Percentiles rank a stretch among this genome's conserved stretches.
Evolutionary conservation across 2,113 vertebrate species (phyloP).

Genomic region (Heliornis fulica): DNA sequence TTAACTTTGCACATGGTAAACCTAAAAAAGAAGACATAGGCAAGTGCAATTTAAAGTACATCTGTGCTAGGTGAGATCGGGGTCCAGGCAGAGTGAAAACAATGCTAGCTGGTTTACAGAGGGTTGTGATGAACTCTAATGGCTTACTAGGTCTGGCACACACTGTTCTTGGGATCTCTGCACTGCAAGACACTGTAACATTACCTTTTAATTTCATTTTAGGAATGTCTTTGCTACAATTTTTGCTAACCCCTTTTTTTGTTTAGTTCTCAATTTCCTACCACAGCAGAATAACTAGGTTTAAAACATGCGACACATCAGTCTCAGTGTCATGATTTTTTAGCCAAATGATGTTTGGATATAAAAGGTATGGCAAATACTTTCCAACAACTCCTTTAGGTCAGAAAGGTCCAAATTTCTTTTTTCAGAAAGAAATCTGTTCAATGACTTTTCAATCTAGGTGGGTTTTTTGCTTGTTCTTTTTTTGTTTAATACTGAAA

Average conservation of each 20-base stretch:
- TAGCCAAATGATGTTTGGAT: not conserved
- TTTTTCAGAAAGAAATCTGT: not conserved
- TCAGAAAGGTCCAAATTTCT: not conserved
- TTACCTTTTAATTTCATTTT: not conserved
- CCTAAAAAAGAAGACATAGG: not conserved
- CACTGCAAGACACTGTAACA: not conserved
- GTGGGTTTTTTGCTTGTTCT: fast-evolving
- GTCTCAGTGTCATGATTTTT: not conserved
- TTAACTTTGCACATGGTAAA: not conserved
- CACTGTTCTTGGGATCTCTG: not conserved
- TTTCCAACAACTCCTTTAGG: not conserved
- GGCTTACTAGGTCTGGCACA: not conserved
- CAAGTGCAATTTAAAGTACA: not conserved
- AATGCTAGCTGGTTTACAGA: not conserved
- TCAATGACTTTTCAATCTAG: not conserved
- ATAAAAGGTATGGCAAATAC: not conserved
- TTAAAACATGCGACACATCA: not conserved
- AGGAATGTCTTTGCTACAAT: not conserved
- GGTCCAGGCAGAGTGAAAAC: not conserved
- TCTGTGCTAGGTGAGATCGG: not conserved
- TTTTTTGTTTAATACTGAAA: not conserved
- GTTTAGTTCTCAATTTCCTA: not conserved
- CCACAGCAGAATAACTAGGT: not conserved
- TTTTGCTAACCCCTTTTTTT: not conserved
- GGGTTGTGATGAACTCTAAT: not conserved